These are phyloP conservation scores for Squalus acanthias DNA, from an alignment of 2,797 vertebrate genomes.

Conservation along the genomic window DNA sequence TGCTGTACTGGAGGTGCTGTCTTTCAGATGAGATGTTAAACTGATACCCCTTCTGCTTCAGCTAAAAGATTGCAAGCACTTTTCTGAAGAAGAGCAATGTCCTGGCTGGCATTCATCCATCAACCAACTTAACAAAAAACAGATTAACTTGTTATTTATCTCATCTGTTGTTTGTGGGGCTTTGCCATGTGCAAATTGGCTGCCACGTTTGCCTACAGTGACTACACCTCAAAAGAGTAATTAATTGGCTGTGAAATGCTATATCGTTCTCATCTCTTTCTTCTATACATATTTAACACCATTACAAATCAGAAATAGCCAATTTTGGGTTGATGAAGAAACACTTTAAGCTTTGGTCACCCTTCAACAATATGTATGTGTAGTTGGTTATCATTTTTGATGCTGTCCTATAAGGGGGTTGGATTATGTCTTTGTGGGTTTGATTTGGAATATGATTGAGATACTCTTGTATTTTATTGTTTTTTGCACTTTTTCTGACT, in stretches of 20 bases:
- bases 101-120: not conserved
- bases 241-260: not conserved
- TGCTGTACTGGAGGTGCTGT: not conserved
- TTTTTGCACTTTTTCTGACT: not conserved
- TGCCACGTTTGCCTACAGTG: not conserved
- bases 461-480: not conserved
- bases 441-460: not conserved
- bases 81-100: not conserved
- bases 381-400: not conserved
- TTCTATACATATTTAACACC: not conserved
- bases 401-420: not conserved
- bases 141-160: not conserved
- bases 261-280: not conserved
- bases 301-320: not conserved
- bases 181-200: not conserved
- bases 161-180: not conserved
- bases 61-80: not conserved
- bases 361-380: not conserved
- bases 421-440: not conserved
- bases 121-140: not conserved
- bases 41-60: not conserved
- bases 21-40: not conserved
- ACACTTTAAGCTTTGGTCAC: not conserved
- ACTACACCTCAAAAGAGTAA: not conserved
- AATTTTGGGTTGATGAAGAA: not conserved